Percentiles rank a stretch among this genome's conserved stretches.
Conservation (phyloP, 1,140 invertebrate species). For the Dufourea novaeangliae region DNA sequence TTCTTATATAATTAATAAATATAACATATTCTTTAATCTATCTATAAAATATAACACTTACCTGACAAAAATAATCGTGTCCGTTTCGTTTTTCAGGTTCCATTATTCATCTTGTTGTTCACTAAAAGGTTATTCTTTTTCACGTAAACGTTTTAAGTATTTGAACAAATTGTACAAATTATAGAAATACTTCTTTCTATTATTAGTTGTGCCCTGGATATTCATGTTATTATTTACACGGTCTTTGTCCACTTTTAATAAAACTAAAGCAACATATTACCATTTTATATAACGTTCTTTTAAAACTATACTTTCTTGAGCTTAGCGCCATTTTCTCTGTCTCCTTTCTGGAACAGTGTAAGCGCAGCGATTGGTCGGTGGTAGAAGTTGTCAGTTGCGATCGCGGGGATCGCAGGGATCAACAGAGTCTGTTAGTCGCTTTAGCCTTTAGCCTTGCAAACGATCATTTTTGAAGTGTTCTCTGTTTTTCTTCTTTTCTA, state of each 20-base stretch:
- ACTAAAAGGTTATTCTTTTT: not conserved
- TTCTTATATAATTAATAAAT: no score
- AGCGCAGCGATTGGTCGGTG: not conserved
- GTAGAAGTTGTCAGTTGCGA: not conserved
- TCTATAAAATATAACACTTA: no score
- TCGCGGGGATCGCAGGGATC: no score
- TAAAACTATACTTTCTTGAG: not conserved
- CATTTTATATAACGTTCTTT: not conserved
- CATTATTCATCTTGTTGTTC: no score
- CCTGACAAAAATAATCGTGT: not conserved
- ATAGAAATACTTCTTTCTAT: not conserved
- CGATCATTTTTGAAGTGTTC: not conserved
- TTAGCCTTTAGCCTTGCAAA: not conserved
- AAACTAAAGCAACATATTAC: not conserved
- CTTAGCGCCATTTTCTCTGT: not conserved
- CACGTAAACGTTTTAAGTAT: not conserved
- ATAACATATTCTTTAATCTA: no score
- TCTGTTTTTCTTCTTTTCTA: not conserved
- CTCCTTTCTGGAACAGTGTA: not conserved
- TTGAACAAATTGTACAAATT: not conserved
- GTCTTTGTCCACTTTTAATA: not conserved
- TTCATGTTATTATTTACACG: no score
- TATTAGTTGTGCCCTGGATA: no score
- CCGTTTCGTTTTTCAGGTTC: not conserved
- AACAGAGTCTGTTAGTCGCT: constrained; percentile 2